phyloP scores from a whole-genome alignment of 2,797 vertebrate species.

The Rhadinocentrus ornatus region DNA sequence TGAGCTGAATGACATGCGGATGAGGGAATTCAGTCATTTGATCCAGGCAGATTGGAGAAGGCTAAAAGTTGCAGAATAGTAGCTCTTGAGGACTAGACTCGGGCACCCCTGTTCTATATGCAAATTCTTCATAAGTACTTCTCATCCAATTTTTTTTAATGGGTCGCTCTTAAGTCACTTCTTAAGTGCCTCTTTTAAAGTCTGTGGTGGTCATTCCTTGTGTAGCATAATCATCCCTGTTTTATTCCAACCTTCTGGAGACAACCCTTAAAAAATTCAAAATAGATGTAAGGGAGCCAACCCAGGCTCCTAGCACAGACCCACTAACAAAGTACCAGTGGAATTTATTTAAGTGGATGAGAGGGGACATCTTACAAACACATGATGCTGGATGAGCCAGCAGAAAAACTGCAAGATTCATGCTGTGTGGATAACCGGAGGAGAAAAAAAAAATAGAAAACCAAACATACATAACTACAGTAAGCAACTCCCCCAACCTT shows the following conservation, averaged over 20 bases:
- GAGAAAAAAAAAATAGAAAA: slow-evolving; percentile 16
- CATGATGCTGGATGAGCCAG: slow-evolving; percentile 55
- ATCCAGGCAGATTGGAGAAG: no score
- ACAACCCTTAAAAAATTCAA: slow-evolving; percentile 67
- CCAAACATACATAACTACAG: slow-evolving; percentile 19
- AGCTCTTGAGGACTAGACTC: no score
- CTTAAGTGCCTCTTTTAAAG: slow-evolving; percentile 32
- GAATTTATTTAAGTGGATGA: slow-evolving; percentile 54
- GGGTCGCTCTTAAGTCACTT: slow-evolving; percentile 38
- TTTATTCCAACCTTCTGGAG: slow-evolving; percentile 63
- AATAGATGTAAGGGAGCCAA: slow-evolving; percentile 51
- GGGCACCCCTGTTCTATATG: slow-evolving; percentile 34
- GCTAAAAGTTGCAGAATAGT: no score
- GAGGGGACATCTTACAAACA: slow-evolving; percentile 44
- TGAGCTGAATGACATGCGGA: no score
- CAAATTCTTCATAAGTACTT: slow-evolving; percentile 57
- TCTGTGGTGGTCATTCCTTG: slow-evolving; percentile 44
- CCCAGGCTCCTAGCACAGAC: slow-evolving; percentile 39
- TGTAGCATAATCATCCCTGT: slow-evolving; percentile 54
- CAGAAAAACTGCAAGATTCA: slow-evolving; percentile 59
- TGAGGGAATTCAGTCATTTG: no score
- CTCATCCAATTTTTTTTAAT: slow-evolving; percentile 69
- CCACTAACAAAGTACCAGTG: slow-evolving; percentile 53
- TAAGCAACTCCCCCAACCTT: neutral
- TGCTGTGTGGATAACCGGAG: slow-evolving; percentile 54